These are phyloP conservation scores for Plutella xylostella DNA, from an alignment of 2,888 invertebrate genomes.

Conservation along the genomic window DNA sequence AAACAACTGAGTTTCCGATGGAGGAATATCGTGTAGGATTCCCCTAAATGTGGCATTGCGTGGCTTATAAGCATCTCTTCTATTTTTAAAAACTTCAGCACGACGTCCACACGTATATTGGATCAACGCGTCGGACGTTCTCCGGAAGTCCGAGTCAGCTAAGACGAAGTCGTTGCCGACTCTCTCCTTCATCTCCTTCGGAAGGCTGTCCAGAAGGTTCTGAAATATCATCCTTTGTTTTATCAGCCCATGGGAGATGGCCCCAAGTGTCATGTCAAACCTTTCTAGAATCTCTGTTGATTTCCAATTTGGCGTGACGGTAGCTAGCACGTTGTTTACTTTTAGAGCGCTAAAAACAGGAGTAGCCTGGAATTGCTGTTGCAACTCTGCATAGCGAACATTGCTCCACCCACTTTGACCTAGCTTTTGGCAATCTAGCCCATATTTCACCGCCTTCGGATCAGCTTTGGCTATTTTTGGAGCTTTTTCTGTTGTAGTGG, in stretches of 20 bases:
- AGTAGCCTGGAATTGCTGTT: background rate
- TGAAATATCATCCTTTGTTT: background rate
- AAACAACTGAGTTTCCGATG: constrained; percentile 10
- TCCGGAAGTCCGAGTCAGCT: constrained; percentile 11
- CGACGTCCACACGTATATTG: constrained; percentile 14
- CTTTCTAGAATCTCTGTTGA: background rate
- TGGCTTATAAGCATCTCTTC: constrained; percentile 5
- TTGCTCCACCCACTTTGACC: background rate
- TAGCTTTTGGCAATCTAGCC: background rate
- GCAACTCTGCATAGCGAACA: background rate
- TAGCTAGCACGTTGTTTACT: background rate
- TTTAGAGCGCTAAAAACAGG: background rate
- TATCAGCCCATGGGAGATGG: background rate
- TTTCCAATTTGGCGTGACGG: background rate
- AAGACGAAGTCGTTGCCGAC: constrained; percentile 8
- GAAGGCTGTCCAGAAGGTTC: background rate
- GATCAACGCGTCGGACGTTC: constrained; percentile 10
- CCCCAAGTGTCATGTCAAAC: background rate
- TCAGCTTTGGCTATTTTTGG: too few species aligned
- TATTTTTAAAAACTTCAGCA: constrained; percentile 8
- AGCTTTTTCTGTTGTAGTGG: too few species aligned
- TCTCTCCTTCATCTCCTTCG: constrained; percentile 4
- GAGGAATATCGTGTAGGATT: background rate
- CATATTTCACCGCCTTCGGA: too few species aligned
- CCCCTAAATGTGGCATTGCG: constrained; percentile 3